Conservation (phyloP, 2,113 vertebrate species). For the Lepisosteus osseus region DNA sequence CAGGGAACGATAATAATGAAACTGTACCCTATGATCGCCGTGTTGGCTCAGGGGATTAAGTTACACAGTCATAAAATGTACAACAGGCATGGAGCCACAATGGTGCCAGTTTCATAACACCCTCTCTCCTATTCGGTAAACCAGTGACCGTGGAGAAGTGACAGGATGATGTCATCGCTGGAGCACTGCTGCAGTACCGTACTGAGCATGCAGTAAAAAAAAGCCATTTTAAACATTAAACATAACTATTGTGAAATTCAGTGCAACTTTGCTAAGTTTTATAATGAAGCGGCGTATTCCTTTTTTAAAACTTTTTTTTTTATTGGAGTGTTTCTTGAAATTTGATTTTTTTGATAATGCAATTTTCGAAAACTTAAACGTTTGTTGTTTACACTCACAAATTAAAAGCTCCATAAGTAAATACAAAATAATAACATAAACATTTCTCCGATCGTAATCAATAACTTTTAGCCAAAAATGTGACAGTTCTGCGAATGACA, state of each 20-base stretch:
- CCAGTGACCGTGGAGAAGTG: slow-evolving; percentile 27
- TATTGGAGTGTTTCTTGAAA: neutral
- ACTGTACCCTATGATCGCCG: neutral
- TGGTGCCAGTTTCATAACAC: slow-evolving; percentile 4
- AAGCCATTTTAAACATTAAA: slow-evolving; percentile 7
- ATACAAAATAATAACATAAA: no score
- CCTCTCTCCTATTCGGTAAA: neutral
- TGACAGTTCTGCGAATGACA: no score
- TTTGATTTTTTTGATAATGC: neutral
- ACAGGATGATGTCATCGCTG: slow-evolving; percentile 64
- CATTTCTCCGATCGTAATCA: no score
- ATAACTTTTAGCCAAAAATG: no score
- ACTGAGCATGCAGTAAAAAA: slow-evolving; percentile 27
- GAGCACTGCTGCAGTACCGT: slow-evolving; percentile 28
- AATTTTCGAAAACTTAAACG: neutral
- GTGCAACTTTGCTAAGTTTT: neutral
- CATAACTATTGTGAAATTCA: neutral
- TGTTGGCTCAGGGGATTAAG: slow-evolving; percentile 17
- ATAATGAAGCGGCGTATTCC: neutral
- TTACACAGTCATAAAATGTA: neutral
- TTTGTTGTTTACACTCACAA: neutral
- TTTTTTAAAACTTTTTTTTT: neutral
- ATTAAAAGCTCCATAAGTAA: no score
- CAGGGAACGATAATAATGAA: slow-evolving; percentile 30
- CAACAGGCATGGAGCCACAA: neutral